phyloP scores from a whole-genome alignment of 2,797 vertebrate genomes.

The Periparus ater region DNA sequence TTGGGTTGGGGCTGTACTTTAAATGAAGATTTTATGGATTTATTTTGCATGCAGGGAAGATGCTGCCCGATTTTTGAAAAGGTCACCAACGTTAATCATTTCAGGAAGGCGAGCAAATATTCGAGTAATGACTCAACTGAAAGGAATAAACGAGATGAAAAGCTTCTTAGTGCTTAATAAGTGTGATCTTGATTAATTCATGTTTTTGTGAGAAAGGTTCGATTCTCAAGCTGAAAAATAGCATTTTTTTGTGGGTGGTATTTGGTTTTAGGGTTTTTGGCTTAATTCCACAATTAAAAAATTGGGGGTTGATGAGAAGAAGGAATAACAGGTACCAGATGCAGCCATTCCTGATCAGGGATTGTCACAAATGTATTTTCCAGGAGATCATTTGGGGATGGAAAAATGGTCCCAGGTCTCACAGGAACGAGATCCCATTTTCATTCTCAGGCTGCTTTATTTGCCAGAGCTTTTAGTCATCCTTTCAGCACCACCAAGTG shows the following conservation, averaged over 20 bases:
- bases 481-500: background rate
- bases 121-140: slow-evolving; percentile 27
- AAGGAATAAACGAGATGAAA: slow-evolving; percentile 23
- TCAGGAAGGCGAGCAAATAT: slow-evolving; percentile 15
- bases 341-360: background rate
- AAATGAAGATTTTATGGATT: background rate
- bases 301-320: too few species aligned
- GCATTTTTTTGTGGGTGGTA: fast-evolving
- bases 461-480: background rate
- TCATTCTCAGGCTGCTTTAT: background rate
- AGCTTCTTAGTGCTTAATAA: background rate
- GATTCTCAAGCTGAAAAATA: background rate
- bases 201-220: background rate
- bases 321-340: background rate
- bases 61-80: slow-evolving; percentile 38
- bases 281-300: background rate
- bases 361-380: background rate
- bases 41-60: slow-evolving; percentile 20
- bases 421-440: background rate
- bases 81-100: slow-evolving; percentile 45
- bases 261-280: background rate
- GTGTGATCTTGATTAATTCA: background rate
- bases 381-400: background rate
- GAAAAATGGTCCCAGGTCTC: background rate
- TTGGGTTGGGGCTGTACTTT: background rate